These are phyloP conservation scores for Acanthosepion lycidas DNA, from an alignment of 2,888 invertebrate genomes.

Conservation along the genomic window DNA sequence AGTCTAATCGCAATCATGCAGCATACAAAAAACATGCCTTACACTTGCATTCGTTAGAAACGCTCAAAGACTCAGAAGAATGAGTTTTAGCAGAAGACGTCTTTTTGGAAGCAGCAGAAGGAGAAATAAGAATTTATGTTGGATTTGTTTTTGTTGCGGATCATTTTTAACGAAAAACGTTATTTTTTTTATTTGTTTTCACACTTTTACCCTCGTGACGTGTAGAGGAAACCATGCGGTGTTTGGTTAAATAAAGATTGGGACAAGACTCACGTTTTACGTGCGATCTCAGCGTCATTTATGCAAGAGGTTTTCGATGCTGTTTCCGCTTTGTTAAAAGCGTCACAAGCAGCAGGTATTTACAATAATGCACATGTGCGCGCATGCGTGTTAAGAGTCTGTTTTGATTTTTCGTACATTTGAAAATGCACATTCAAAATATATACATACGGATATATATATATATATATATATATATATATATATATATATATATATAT, in stretches of 20 bases:
- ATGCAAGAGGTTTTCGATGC: neutral
- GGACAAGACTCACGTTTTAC: neutral
- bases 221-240: neutral
- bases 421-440: neutral
- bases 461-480: conserved; percentile 33
- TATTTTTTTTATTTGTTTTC: neutral
- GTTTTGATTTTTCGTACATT: neutral
- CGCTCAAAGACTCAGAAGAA: too few relatives aligned
- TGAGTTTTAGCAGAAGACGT: too few relatives aligned
- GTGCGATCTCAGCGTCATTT: neutral
- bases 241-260: neutral
- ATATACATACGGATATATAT: conserved; percentile 15
- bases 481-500: neutral
- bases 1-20: too few relatives aligned
- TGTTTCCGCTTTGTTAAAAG: conserved; percentile 18
- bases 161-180: neutral
- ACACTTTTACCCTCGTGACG: neutral
- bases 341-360: conserved; percentile 18
- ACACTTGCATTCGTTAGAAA: too few relatives aligned
- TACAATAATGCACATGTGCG: neutral
- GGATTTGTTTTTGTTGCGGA: neutral
- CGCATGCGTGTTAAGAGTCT: neutral
- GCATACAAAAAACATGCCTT: too few relatives aligned
- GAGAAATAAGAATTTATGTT: neutral
- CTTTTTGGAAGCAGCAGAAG: neutral